Percentiles rank a stretch among this genome's conserved stretches.
These are phyloP conservation scores for Trypoxylus dichotomus DNA, from an alignment of 1,140 invertebrate genomes.

Conservation along the genomic window DNA sequence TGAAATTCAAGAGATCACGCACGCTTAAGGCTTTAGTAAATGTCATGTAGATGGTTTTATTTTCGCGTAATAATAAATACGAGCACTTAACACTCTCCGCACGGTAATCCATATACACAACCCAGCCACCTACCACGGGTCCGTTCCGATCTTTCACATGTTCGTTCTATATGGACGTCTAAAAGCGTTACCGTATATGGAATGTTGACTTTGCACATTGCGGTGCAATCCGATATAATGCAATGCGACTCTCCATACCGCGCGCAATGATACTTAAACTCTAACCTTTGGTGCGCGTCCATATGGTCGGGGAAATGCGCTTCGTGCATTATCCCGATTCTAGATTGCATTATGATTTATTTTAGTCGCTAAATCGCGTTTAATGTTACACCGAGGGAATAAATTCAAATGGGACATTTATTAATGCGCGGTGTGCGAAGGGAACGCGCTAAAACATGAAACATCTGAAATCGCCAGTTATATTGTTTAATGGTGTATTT, in stretches of 20 bases:
- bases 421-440: background rate
- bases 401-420: constrained; percentile 5
- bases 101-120: background rate
- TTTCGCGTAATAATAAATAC: background rate
- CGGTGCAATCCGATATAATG: background rate
- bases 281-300: constrained; percentile 5
- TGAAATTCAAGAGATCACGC: too few species aligned
- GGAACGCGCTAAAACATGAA: too few species aligned
- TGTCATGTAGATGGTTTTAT: background rate
- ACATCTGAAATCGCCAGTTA: too few species aligned
- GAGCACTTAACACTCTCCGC: background rate
- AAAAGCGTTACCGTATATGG: constrained; percentile 18
- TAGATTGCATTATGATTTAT: constrained; percentile 23
- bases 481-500: too few species aligned
- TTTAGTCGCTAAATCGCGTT: background rate
- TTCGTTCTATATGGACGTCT: constrained; percentile 1
- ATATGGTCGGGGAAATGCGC: constrained; percentile 4
- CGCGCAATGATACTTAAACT: constrained; percentile 23
- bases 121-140: background rate
- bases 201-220: constrained; percentile 21
- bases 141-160: constrained; percentile 8
- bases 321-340: constrained; percentile 5
- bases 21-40: too few species aligned
- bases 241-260: background rate
- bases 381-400: background rate